phyloP scores from a whole-genome alignment of 2,888 invertebrate species.

The Cenopis cana region DNA sequence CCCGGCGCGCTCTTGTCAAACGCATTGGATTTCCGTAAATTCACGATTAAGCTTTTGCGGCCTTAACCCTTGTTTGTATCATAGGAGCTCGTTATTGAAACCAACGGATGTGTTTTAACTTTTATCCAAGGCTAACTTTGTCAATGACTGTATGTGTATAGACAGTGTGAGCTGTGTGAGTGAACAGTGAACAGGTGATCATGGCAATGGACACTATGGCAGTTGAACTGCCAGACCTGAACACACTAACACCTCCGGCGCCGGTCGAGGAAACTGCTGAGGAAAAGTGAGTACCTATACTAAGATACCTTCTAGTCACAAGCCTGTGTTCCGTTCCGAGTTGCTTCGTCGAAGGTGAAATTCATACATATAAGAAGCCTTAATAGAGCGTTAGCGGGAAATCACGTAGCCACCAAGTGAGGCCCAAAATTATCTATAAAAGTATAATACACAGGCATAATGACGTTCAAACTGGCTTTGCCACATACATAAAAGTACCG shows the following conservation, averaged over 20 bases:
- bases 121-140: conserved; percentile 45
- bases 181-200: conserved; percentile 51
- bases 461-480: too few species aligned
- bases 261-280: conserved; percentile 77
- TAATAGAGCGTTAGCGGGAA: too few species aligned
- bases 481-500: too few species aligned
- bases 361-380: not conserved
- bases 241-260: conserved; percentile 67
- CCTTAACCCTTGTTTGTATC: not conserved
- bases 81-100: not conserved
- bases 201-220: conserved; percentile 84
- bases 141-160: conserved; percentile 55
- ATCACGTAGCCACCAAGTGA: too few species aligned
- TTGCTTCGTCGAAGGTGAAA: not conserved
- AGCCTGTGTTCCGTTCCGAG: not conserved
- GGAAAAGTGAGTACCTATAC: conserved; percentile 76
- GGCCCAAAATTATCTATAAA: too few species aligned
- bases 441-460: too few species aligned
- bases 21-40: too few species aligned
- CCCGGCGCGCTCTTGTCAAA: too few species aligned
- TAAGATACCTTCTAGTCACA: not conserved
- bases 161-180: conserved; percentile 49
- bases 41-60: too few species aligned
- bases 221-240: conserved; percentile 79
- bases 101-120: conserved; percentile 5